Conservation (phyloP, 2,113 vertebrate species). For the Protobothrops flavoviridis region DNA sequence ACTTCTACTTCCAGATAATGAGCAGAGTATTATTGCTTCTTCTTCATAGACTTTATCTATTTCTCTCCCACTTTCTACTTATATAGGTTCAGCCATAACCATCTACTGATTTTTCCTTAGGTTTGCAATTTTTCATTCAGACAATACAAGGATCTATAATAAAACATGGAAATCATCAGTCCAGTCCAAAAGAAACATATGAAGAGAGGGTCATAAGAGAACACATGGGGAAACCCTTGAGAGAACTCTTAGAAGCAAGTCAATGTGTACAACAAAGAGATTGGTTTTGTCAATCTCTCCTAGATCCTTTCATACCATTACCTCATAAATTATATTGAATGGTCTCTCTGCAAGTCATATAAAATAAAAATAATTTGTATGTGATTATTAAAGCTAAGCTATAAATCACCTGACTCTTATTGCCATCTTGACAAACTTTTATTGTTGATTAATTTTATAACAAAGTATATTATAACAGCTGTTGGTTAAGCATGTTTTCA, state of each 20-base stretch:
- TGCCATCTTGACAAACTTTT: slow-evolving; percentile 42
- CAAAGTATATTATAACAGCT: slow-evolving; percentile 39
- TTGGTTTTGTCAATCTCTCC: neutral
- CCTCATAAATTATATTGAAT: neutral
- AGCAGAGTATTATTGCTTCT: neutral
- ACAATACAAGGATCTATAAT: neutral
- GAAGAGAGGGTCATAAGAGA: neutral
- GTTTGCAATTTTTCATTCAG: neutral
- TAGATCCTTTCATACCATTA: neutral
- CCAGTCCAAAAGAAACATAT: neutral
- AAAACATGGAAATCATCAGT: neutral
- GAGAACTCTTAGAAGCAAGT: neutral
- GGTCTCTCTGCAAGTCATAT: neutral
- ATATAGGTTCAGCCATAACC: neutral
- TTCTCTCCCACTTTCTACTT: neutral
- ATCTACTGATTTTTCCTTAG: neutral
- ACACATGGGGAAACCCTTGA: neutral
- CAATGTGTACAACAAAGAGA: neutral
- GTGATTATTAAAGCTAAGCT: slow-evolving; percentile 42
- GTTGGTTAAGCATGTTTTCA: slow-evolving; percentile 11
- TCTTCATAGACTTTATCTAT: neutral
- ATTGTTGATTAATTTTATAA: slow-evolving; percentile 35
- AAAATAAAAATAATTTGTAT: neutral
- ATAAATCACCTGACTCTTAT: slow-evolving; percentile 30
- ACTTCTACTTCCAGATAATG: neutral